Evolutionary conservation across 1,140 invertebrate genomes (phyloP).

Genomic region (Caenorhabditis briggsae): DNA sequence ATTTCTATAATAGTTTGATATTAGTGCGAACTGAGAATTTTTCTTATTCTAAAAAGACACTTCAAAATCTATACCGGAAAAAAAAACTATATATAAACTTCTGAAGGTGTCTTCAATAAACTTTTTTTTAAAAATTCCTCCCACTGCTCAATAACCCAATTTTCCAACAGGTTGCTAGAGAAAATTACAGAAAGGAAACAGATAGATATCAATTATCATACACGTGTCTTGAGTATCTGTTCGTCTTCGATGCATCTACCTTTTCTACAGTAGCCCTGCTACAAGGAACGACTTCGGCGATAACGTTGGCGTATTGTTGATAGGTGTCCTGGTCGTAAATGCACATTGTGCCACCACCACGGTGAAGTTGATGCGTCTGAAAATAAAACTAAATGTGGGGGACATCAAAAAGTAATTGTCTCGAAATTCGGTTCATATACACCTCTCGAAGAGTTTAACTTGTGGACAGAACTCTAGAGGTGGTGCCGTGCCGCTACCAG

Average conservation of each 20-base stretch:
- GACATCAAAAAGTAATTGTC: too few relatives aligned
- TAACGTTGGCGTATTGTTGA: not conserved
- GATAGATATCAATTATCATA: not conserved
- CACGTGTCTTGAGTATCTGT: not conserved
- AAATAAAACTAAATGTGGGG: not conserved
- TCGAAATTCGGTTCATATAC: too few relatives aligned
- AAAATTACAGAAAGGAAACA: not conserved
- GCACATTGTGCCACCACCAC: conserved; percentile 41
- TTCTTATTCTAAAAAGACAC: too few relatives aligned
- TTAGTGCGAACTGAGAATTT: too few relatives aligned
- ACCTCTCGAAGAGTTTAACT: too few relatives aligned
- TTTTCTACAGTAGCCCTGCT: conserved; percentile 6
- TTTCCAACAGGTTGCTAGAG: not conserved
- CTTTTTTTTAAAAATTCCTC: not conserved
- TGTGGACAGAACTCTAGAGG: too few relatives aligned
- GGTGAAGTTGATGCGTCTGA: conserved; percentile 26
- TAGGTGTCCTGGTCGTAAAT: conserved; percentile 39
- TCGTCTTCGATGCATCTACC: not conserved
- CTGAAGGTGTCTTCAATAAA: not conserved
- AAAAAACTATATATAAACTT: too few relatives aligned
- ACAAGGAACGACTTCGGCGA: not conserved
- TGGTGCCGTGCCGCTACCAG: too few relatives aligned
- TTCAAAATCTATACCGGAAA: too few relatives aligned
- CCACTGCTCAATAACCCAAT: conserved; percentile 22
- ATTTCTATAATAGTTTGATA: too few relatives aligned